Percentiles rank a stretch among this genome's conserved stretches.
These are phyloP conservation scores for Periophthalmus magnuspinnatus DNA, from an alignment of 2,797 vertebrate species.

Conservation along the genomic window DNA sequence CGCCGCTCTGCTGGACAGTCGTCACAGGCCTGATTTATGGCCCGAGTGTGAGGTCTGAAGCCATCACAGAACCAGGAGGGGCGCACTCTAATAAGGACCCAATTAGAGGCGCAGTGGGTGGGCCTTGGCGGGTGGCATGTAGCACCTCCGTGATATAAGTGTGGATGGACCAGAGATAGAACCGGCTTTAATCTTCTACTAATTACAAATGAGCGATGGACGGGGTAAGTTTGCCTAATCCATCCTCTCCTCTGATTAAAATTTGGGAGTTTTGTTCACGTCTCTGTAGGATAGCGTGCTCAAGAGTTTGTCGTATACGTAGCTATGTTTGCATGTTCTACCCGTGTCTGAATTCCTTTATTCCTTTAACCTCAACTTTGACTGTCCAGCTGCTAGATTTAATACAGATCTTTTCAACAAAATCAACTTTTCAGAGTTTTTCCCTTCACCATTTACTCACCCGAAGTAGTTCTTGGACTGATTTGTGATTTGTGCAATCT, in stretches of 20 bases:
- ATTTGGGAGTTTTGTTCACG: not conserved
- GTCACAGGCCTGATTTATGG: conserved; percentile 87
- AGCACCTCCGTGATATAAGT: conserved; percentile 40
- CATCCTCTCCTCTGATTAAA: not conserved
- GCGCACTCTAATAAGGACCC: conserved; percentile 83
- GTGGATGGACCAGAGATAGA: not conserved
- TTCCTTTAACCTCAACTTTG: no score
- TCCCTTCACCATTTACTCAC: no score
- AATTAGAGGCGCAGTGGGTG: conserved; percentile 84
- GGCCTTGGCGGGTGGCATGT: conserved; percentile 65
- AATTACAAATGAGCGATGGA: conserved; percentile 42
- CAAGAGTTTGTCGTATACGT: no score
- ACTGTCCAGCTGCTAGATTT: no score
- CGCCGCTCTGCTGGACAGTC: conserved; percentile 75
- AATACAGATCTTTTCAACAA: no score
- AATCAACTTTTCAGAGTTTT: no score
- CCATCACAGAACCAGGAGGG: conserved; percentile 77
- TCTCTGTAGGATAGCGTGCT: no score
- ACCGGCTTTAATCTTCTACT: conserved; percentile 21
- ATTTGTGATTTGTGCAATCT: no score
- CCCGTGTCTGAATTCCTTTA: no score
- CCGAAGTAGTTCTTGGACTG: no score
- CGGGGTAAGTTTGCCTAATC: conserved; percentile 37
- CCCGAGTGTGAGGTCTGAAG: conserved; percentile 81
- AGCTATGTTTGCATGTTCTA: no score